A percentile compares a stretch with the other conserved stretches of the same genome.
Evolutionary conservation across 2,888 invertebrate species (phyloP).

Genomic region (Ophion ventricosus): DNA sequence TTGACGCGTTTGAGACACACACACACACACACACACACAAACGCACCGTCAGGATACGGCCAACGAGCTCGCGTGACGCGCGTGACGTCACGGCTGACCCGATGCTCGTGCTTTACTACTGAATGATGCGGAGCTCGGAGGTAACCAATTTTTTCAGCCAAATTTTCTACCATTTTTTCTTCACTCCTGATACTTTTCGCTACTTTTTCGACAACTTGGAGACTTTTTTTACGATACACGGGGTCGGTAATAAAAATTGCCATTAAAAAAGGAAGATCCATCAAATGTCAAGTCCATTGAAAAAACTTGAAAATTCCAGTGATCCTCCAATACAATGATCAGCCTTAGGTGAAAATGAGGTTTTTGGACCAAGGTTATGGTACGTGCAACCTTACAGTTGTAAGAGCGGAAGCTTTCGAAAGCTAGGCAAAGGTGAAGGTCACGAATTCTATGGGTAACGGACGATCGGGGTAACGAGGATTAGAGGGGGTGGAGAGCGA

Average conservation of each 20-base stretch:
- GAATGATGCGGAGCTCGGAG: slow-evolving; percentile 7
- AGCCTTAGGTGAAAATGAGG: background rate
- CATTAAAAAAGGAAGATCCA: no score
- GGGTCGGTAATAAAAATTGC: no score
- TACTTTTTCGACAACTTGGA: no score
- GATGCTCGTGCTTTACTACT: slow-evolving; percentile 53
- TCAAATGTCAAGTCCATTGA: no score
- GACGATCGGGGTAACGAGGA: slow-evolving; percentile 26
- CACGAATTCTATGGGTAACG: slow-evolving; percentile 49
- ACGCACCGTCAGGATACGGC: slow-evolving; percentile 35
- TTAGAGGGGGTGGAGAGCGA: background rate
- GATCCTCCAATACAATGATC: no score
- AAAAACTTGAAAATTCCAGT: no score
- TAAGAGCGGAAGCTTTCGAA: slow-evolving; percentile 10
- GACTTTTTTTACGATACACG: no score
- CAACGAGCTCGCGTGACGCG: slow-evolving; percentile 48
- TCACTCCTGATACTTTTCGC: no score
- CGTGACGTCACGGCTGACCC: slow-evolving; percentile 63
- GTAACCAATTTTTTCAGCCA: background rate
- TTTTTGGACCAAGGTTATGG: background rate
- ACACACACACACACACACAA: slow-evolving; percentile 13
- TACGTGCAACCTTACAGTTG: no score
- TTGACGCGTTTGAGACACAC: slow-evolving; percentile 6
- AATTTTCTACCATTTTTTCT: no score
- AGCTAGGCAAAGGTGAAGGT: slow-evolving; percentile 59